Evolutionary conservation across 2,797 vertebrate genomes (phyloP).

Genomic region (Oryzias dopingdopingensis): DNA sequence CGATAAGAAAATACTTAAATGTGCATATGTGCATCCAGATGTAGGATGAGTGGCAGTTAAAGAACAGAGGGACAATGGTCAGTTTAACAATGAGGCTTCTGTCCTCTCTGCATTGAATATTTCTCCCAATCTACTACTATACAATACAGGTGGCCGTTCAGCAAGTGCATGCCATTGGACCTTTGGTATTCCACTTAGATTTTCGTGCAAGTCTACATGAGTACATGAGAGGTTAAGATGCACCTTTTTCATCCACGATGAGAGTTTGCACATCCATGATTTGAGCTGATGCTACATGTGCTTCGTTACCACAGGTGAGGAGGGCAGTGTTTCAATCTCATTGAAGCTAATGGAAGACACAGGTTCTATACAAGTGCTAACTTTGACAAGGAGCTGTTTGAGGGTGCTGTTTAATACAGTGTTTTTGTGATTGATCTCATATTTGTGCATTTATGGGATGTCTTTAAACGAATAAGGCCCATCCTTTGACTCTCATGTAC

Average conservation of each 20-base stretch:
- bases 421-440: constrained; percentile 28
- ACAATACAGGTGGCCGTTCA: constrained; percentile 60
- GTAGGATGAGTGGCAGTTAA: constrained; percentile 60
- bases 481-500: constrained; percentile 72
- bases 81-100: constrained; percentile 30
- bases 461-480: constrained; percentile 38
- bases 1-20: constrained; percentile 29
- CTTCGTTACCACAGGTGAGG: constrained; percentile 51
- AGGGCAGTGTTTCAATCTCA: constrained; percentile 68
- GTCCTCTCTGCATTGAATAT: constrained; percentile 20
- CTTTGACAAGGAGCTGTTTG: constrained; percentile 28
- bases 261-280: constrained; percentile 18
- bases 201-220: constrained; percentile 29
- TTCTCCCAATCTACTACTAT: constrained; percentile 41
- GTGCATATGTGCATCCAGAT: constrained; percentile 57
- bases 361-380: constrained; percentile 60
- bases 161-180: constrained; percentile 66
- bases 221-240: constrained; percentile 70
- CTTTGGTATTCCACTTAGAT: constrained; percentile 48
- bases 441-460: constrained; percentile 30
- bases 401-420: constrained; percentile 16
- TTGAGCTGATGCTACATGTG: constrained; percentile 70
- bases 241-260: constrained; percentile 33
- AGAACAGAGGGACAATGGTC: constrained; percentile 33
- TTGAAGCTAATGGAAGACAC: constrained; percentile 79